Base-by-base conservation (phyloP, 1,140 invertebrate species). In the Drosophila ohnishii region DNA sequence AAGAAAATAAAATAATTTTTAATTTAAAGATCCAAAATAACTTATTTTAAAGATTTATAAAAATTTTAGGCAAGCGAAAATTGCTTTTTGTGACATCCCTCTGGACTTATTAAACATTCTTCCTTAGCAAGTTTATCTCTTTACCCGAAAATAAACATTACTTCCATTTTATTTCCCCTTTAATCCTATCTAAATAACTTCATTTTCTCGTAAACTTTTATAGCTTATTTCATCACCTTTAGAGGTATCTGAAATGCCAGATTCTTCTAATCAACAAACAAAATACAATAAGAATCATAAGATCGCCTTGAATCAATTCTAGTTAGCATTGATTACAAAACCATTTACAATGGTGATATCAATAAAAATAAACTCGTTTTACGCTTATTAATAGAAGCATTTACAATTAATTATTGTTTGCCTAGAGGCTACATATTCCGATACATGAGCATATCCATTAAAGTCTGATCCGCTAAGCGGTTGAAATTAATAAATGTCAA, bases 361-460 rank as follows among this genome's bases (percentile, higher is more conserved):
- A 61, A 45, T 61, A 45, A 61, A 65, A 44, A 16, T 28, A 64
- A 65, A 65, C 62, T 45, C 40, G 62, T 65, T 65, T 61, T 44
- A 28, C 56, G 40, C 39, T 44, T 65, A 61, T 42, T 35, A 61
- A 35, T 42, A 45, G 56, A 19, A 59, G 16, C 62, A 34, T 61
- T 65, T 60, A 65, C 19, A 60, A 16, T 13, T 64, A 34, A 25
- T 59, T 42, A 28, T 25, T 42, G 37, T 25, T 63, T 32, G 62
- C 30, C 25, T 13, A 16, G 22, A 32, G 37, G 39, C 28, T 42
- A 45, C 32, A 42, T 44, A 11, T 32, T 11, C 16, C 10, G 14
- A 32, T 60, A 44, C 55, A 64, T 65, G 22, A 61, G n/a, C 62
- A 47, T 45, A 19, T 34, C 6, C 19, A 48, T 50, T 48, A 30